These are phyloP conservation scores for Brachionus calyciflorus DNA, from an alignment of 1,140 invertebrate genomes.

Conservation along the genomic window DNA sequence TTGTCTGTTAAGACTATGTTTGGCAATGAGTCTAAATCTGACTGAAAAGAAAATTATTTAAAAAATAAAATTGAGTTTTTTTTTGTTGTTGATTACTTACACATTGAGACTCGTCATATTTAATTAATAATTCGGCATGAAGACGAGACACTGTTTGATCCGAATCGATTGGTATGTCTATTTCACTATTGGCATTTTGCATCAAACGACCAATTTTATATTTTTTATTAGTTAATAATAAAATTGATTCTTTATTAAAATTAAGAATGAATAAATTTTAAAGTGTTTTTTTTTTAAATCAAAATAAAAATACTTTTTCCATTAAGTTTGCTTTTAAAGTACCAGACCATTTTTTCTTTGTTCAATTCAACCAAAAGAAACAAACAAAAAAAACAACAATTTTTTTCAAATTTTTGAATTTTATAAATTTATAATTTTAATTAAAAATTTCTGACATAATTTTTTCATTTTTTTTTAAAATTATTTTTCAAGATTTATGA, in stretches of 20 bases:
- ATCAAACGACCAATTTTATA: slow-evolving; percentile 34
- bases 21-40: slow-evolving; percentile 48
- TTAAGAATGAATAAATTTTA: not conserved
- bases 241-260: not conserved
- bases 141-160: slow-evolving; percentile 38
- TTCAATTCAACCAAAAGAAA: too few relatives aligned
- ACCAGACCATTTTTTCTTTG: slow-evolving; percentile 25
- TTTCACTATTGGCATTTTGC: not conserved
- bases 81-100: not conserved
- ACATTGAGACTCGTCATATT: slow-evolving; percentile 9
- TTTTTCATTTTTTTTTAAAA: too few relatives aligned
- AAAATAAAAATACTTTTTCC: not conserved
- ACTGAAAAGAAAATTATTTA: not conserved
- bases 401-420: too few relatives aligned
- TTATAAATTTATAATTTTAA: too few relatives aligned
- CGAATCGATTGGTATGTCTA: slow-evolving; percentile 24
- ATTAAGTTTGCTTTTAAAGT: not conserved
- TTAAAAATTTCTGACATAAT: too few relatives aligned
- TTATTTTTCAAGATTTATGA: too few relatives aligned
- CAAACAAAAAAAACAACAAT: too few relatives aligned
- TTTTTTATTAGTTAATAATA: slow-evolving; percentile 15
- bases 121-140: slow-evolving; percentile 29
- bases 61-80: not conserved
- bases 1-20: slow-evolving; percentile 56
- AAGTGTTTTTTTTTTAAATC: not conserved